Conservation (phyloP, 2,797 vertebrate species). For the Taenioides sp. region DNA sequence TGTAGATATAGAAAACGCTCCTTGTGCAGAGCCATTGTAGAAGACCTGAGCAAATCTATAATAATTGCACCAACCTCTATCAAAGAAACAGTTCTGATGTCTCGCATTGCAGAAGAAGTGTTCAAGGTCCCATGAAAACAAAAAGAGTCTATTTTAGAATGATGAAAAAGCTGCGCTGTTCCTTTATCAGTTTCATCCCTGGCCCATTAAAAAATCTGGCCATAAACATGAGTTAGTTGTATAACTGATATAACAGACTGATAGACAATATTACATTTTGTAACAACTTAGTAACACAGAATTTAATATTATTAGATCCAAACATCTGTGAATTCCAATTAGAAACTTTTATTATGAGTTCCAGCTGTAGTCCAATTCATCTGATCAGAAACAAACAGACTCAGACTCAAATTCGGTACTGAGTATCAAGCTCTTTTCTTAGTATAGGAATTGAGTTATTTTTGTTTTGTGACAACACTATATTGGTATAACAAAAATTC, state of each 20-base stretch:
- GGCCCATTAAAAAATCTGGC: neutral
- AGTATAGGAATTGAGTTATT: too few species aligned
- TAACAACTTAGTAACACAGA: too few species aligned
- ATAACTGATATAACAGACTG: neutral
- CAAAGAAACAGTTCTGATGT: neutral
- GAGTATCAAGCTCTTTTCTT: too few species aligned
- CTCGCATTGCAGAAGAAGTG: neutral
- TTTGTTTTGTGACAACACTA: too few species aligned
- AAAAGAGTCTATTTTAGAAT: neutral
- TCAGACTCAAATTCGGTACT: too few species aligned
- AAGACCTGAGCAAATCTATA: neutral
- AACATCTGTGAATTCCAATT: neutral
- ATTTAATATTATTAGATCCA: neutral
- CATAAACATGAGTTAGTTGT: neutral
- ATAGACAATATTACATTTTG: too few species aligned
- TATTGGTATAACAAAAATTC: too few species aligned
- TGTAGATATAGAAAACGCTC: neutral
- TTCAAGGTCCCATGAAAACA: too few species aligned
- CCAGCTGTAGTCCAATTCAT: too few species aligned
- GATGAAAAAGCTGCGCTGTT: neutral
- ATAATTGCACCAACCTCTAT: constrained; percentile 1
- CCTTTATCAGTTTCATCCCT: neutral
- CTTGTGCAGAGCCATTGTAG: neutral
- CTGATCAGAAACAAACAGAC: too few species aligned
- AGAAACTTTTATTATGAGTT: too few species aligned